These are phyloP conservation scores for Dipodomys stephensi DNA, from an alignment of 2,113 vertebrate species.

Conservation along the genomic window DNA sequence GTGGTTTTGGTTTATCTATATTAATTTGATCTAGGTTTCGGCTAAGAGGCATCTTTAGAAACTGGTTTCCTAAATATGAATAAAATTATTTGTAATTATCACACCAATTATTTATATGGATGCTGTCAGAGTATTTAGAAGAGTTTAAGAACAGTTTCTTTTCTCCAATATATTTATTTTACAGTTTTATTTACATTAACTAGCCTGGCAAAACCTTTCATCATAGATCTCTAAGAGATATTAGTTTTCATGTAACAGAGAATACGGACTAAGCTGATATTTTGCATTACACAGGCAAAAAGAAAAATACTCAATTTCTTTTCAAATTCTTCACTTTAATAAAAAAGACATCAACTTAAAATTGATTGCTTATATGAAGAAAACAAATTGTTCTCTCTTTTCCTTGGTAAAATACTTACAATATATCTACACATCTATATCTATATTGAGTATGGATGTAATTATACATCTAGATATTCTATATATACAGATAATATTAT, in stretches of 20 bases:
- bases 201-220: conserved; percentile 69
- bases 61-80: conserved; percentile 48
- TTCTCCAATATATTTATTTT: conserved; percentile 76
- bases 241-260: conserved; percentile 68
- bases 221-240: conserved; percentile 61
- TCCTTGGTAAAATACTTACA: conserved; percentile 59
- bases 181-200: conserved; percentile 74
- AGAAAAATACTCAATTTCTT: conserved; percentile 60
- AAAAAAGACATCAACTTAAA: conserved; percentile 66
- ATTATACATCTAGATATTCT: not conserved
- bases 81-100: conserved; percentile 70
- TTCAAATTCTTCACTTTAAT: conserved; percentile 55
- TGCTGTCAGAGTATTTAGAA: conserved; percentile 70
- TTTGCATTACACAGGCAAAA: conserved; percentile 74
- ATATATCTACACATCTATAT: not conserved
- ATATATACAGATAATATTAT: not conserved
- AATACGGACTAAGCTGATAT: conserved; percentile 74
- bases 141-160: conserved; percentile 63
- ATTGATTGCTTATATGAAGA: conserved; percentile 31
- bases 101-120: conserved; percentile 62
- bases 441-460: not conserved
- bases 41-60: conserved; percentile 55
- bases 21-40: conserved; percentile 65
- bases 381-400: conserved; percentile 40
- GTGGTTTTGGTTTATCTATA: not conserved